phyloP scores from a whole-genome alignment of 30 jellyfish, hydroid and myxozoan species.

The Aurelia aurita complex sp. Pacific region DNA sequence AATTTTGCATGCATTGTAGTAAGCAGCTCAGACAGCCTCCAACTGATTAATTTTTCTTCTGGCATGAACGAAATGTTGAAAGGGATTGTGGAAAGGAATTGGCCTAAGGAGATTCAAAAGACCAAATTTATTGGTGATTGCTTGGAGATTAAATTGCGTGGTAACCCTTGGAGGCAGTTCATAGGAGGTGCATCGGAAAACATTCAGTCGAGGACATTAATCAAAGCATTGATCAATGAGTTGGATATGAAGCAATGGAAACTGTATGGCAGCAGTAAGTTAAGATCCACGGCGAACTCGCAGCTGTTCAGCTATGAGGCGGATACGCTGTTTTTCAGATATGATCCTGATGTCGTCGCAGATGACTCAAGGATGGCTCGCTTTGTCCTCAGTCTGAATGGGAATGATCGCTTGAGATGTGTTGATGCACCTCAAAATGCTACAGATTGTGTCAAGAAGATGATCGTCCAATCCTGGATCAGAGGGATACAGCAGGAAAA shows the following conservation, averaged over 20 bases:
- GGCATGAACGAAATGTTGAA: not conserved
- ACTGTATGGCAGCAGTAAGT: conserved; percentile 17
- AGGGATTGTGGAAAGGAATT: conserved; percentile 7
- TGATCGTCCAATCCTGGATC: conserved; percentile 46
- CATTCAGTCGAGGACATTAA: conserved; percentile 23
- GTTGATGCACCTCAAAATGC: conserved; percentile 48
- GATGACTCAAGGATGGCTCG: conserved; percentile 17
- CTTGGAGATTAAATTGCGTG: conserved; percentile 49
- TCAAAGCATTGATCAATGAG: conserved; percentile 22
- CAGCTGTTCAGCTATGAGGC: too few species aligned
- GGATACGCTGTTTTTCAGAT: conserved; percentile 11
- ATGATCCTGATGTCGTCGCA: conserved; percentile 11
- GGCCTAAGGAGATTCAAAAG: conserved; percentile 34
- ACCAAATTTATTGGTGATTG: not conserved
- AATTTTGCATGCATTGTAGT: conserved; percentile 13
- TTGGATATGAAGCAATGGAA: conserved; percentile 27
- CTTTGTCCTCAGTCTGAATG: conserved; percentile 30
- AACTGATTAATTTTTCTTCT: not conserved
- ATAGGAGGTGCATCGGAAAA: conserved; percentile 22
- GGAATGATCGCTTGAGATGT: conserved; percentile 52
- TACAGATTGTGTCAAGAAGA: not conserved
- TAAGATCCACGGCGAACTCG: conserved; percentile 19
- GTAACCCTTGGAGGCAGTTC: conserved; percentile 64
- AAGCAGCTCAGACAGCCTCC: not conserved
- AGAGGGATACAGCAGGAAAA: conserved; percentile 48